phyloP scores from a whole-genome alignment of 23 tunicate species.

The Clavelina lepadiformis region DNA sequence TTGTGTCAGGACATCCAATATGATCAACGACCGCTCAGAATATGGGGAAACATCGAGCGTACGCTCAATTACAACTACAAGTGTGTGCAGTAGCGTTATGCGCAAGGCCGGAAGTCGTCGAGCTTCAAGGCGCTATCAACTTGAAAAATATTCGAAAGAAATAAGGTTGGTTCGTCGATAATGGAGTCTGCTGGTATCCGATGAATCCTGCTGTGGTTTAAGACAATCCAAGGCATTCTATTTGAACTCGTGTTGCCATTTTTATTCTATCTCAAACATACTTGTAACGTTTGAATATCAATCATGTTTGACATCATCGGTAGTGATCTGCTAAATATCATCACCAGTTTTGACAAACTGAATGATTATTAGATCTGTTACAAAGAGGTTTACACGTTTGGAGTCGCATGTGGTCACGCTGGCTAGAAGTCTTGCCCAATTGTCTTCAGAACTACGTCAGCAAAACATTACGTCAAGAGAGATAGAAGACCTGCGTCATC shows the following conservation, averaged over 20 bases:
- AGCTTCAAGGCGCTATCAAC: conserved; percentile 22
- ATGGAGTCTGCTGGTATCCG: too few species aligned
- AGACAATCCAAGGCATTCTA: neutral
- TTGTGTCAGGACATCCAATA: too few species aligned
- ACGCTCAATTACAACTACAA: conserved; percentile 75
- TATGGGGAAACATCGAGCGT: conserved; percentile 84
- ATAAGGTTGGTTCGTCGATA: conserved; percentile 54
- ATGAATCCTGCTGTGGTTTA: too few species aligned
- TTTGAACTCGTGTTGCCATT: too few species aligned
- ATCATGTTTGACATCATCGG: too few species aligned
- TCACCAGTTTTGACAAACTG: too few species aligned
- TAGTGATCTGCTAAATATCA: too few species aligned
- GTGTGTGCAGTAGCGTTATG: conserved; percentile 64
- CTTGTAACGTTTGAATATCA: too few species aligned
- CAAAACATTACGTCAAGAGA: conserved; percentile 48
- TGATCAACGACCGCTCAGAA: conserved; percentile 32
- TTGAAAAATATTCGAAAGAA: conserved; percentile 41
- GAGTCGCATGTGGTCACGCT: conserved; percentile 81
- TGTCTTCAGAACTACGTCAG: conserved; percentile 69
- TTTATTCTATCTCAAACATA: too few species aligned
- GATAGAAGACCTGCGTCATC: conserved; percentile 50
- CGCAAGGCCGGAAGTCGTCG: conserved; percentile 50
- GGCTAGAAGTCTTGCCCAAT: conserved; percentile 69
- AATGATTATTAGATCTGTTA: conserved; percentile 62
- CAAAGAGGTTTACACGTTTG: conserved; percentile 59